Conservation (phyloP, 2,888 invertebrate species). For the Gastracanthus pulcherrimus region DNA sequence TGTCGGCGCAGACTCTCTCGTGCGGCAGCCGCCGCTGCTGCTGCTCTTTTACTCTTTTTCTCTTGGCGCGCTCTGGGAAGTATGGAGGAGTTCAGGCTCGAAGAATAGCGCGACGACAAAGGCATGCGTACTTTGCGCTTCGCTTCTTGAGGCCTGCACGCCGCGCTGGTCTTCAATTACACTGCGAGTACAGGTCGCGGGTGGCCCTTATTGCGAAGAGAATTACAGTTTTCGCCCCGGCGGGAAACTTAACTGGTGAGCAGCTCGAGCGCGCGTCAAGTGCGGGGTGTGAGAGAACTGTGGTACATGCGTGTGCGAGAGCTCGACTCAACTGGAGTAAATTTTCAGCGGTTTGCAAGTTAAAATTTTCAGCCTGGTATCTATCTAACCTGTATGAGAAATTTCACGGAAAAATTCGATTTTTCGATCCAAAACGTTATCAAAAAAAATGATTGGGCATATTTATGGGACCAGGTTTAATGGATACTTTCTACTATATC, state of each 20-base stretch:
- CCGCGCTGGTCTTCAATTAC: slow-evolving; percentile 32
- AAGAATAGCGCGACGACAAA: slow-evolving; percentile 7
- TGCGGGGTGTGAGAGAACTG: no score
- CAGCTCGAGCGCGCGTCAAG: not conserved
- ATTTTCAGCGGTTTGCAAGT: no score
- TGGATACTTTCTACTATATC: no score
- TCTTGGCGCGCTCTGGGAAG: not conserved
- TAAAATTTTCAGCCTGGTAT: no score
- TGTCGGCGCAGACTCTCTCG: not conserved
- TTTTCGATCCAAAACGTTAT: no score
- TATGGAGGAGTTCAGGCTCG: not conserved
- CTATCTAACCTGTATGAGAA: no score
- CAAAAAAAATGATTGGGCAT: no score
- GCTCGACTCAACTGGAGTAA: no score
- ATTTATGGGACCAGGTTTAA: no score
- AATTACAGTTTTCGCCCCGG: slow-evolving; percentile 36
- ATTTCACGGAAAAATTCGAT: no score
- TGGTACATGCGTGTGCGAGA: not conserved
- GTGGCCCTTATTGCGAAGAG: slow-evolving; percentile 13
- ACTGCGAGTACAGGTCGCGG: slow-evolving; percentile 22
- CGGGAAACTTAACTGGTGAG: no score
- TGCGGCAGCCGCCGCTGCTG: no score
- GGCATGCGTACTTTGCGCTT: slow-evolving; percentile 19
- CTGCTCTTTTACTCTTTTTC: not conserved
- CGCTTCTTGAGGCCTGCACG: not conserved